Conservation (phyloP, 2,888 invertebrate genomes). For the Drosophila cognata region DNA sequence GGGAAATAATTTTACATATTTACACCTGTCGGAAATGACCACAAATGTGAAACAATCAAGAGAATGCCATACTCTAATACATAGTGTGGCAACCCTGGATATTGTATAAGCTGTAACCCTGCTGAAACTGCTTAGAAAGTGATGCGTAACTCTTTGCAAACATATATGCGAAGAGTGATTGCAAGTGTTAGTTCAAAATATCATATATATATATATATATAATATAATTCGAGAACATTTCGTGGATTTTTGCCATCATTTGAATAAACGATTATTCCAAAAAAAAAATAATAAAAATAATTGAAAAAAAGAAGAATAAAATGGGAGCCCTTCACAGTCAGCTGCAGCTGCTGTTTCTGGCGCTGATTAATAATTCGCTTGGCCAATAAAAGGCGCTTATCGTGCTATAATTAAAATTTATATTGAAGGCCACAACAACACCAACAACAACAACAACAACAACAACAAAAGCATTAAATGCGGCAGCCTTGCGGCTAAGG, state of each 20-base stretch:
- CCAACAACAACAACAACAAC: not conserved
- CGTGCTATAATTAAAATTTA: not conserved
- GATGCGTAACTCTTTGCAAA: not conserved
- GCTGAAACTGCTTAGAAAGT: not conserved
- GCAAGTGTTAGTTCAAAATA: not conserved
- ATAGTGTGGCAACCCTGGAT: not conserved
- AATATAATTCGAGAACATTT: not conserved
- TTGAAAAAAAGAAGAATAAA: not conserved
- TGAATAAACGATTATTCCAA: not conserved
- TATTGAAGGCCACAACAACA: not conserved
- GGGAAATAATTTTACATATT: not conserved
- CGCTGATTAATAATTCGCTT: conserved; percentile 6
- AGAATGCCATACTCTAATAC: not conserved
- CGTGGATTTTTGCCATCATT: not conserved
- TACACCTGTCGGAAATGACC: conserved; percentile 25
- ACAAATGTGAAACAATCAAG: not conserved
- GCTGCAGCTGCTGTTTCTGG: conserved; percentile 8
- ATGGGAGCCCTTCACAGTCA: not conserved
- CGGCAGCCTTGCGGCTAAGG: conserved; percentile 4
- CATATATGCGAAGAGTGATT: not conserved
- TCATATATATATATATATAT: not conserved
- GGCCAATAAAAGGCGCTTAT: conserved; percentile 2
- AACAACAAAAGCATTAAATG: not conserved
- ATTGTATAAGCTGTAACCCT: not conserved
- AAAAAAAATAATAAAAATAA: no score